Base-by-base conservation (phyloP, 2,888 invertebrate species). In the Iphiclides podalirius region DNA sequence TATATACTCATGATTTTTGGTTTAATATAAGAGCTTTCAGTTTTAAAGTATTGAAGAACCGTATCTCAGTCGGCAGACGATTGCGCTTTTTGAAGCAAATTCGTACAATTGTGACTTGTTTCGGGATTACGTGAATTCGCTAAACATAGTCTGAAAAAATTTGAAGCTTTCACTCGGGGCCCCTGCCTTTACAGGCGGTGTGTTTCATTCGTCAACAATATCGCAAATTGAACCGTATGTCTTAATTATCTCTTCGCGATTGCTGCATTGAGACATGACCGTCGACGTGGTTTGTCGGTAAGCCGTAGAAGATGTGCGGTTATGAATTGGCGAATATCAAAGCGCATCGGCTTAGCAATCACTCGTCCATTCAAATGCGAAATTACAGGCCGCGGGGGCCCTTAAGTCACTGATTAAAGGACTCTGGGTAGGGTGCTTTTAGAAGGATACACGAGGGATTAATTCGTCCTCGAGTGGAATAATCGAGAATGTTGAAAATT, bases 331-430 rank as follows among this genome's bases (percentile, higher is more conserved):
- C 26, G 26, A 39, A 46, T 46, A 51, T 51, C 49, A 43, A 52
- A 51, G 50, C 41, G 33, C 36, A 42, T 43, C 49, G 49, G 44
- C 47, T 47, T 40, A 47, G 50, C 48, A 55, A 55, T 55, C 52
- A 55, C 45, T 11, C 50, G 44, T 14, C 47, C 51, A 55, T 55
- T 55, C 50, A 55, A 15, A 31, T 31, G 16, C 37, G 34, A 35
- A 41, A 49, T 44, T 49, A 44, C 26, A 43, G 34, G 34, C 43
- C 11, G 33, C 35, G 45, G 41, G 49, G 31, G 34, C 51, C 39
- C 48, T 42, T 47, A 47, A 45, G 50, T 52, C 43, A 47, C 42
- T 53, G 52, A 55, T 55, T 55, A 51, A 51, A 51, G 52, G 47
- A 48, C 51, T 43, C n/a, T n/a, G n/a, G n/a, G n/a, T n/a, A n/a